A percentile compares a stretch with the other conserved stretches of the same genome.
phyloP scores from a whole-genome alignment of 2,113 vertebrate genomes.

The Cygnus atratus region DNA sequence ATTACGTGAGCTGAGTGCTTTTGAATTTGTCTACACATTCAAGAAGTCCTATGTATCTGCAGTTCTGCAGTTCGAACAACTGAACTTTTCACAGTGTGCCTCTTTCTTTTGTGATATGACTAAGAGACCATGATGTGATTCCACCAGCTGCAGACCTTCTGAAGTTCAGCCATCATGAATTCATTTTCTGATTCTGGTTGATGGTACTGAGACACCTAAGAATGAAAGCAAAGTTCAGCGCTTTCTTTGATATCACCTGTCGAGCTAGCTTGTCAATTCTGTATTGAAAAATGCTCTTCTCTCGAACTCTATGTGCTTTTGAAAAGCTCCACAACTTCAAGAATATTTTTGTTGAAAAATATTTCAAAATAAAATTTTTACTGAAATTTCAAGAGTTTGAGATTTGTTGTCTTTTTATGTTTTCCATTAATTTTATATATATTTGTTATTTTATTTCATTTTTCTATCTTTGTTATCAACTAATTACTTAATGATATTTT shows the following conservation, averaged over 20 bases:
- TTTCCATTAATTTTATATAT: neutral
- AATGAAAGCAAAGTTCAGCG: neutral
- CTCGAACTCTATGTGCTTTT: neutral
- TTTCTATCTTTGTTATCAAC: neutral
- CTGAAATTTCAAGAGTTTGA: neutral
- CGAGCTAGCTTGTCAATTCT: neutral
- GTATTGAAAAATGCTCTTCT: neutral
- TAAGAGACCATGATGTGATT: neutral
- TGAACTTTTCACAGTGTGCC: neutral
- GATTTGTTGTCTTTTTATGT: neutral
- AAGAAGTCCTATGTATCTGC: fast-evolving
- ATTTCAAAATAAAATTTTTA: neutral
- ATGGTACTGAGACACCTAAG: neutral
- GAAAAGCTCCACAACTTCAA: neutral
- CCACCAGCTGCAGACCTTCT: neutral
- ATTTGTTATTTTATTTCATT: neutral
- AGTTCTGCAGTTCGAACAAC: neutral
- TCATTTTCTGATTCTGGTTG: neutral
- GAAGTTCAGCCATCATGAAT: neutral
- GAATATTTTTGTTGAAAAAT: neutral
- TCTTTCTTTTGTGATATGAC: neutral
- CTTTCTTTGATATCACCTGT: neutral
- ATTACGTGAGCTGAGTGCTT: neutral
- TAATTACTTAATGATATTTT: neutral
- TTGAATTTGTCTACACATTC: neutral